A percentile compares a stretch with the other conserved stretches of the same genome.
phyloP scores from a whole-genome alignment of 2,113 vertebrate genomes.

The Bubo scandiacus region DNA sequence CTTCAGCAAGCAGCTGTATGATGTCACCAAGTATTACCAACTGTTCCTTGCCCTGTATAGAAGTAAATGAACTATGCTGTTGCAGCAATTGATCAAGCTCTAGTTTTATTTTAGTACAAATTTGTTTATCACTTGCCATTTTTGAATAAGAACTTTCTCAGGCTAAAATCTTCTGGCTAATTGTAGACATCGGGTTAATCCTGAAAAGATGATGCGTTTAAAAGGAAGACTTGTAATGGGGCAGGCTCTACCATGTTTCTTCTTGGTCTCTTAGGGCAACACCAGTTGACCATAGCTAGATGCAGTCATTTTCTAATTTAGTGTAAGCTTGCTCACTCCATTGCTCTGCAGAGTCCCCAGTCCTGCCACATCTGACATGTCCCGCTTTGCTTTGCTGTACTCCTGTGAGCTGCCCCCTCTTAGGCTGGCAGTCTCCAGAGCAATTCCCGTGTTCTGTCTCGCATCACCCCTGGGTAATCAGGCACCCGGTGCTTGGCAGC shows the following conservation, averaged over 20 bases:
- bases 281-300: background rate
- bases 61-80: background rate
- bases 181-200: background rate
- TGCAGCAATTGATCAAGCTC: background rate
- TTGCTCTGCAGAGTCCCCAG: background rate
- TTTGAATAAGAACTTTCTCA: background rate
- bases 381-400: background rate
- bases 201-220: background rate
- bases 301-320: background rate
- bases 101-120: background rate
- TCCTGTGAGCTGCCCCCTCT: background rate
- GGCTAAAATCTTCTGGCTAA: background rate
- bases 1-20: background rate
- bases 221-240: background rate
- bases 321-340: background rate
- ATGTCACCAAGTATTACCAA: background rate
- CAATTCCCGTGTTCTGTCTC: background rate
- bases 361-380: accelerated
- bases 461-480: background rate
- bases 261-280: background rate
- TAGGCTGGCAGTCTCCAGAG: background rate
- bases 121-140: background rate
- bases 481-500: background rate
- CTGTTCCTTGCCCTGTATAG: background rate
- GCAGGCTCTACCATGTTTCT: background rate